Evolutionary conservation across 2,797 vertebrate genomes (phyloP).

Genomic region (Peromyscus nudipes): DNA sequence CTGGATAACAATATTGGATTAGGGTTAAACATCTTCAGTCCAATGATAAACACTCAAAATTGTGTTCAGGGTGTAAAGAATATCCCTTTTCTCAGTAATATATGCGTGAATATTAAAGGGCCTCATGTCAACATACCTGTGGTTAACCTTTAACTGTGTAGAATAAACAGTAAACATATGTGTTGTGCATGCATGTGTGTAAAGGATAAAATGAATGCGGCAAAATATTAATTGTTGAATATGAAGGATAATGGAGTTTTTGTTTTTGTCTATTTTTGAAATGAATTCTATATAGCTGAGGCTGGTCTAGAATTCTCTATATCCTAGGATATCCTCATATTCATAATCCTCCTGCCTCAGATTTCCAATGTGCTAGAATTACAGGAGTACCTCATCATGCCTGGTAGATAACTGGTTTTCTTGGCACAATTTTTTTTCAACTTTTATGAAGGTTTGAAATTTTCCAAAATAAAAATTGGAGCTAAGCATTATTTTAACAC

Average conservation of each 20-base stretch:
- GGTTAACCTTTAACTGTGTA: neutral
- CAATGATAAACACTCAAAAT: neutral
- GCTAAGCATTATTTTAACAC: neutral
- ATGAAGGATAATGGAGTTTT: neutral
- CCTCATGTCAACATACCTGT: neutral
- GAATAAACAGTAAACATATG: neutral
- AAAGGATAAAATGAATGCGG: neutral
- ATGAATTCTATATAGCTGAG: neutral
- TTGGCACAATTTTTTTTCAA: neutral
- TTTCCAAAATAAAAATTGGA: conserved; percentile 37
- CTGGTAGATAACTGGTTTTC: neutral
- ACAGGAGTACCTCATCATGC: neutral
- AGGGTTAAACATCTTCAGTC: neutral
- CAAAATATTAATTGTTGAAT: neutral
- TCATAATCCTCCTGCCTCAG: too few relatives aligned
- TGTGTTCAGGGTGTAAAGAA: neutral
- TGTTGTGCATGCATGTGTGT: neutral
- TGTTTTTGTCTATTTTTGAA: neutral
- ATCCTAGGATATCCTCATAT: neutral
- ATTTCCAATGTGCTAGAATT: neutral
- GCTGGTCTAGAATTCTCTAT: neutral
- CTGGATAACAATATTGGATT: neutral
- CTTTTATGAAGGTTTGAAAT: neutral
- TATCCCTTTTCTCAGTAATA: neutral
- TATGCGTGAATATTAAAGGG: neutral